Evolutionary conservation across 1,140 invertebrate species (phyloP).

Genomic region (Cotesia typhae): DNA sequence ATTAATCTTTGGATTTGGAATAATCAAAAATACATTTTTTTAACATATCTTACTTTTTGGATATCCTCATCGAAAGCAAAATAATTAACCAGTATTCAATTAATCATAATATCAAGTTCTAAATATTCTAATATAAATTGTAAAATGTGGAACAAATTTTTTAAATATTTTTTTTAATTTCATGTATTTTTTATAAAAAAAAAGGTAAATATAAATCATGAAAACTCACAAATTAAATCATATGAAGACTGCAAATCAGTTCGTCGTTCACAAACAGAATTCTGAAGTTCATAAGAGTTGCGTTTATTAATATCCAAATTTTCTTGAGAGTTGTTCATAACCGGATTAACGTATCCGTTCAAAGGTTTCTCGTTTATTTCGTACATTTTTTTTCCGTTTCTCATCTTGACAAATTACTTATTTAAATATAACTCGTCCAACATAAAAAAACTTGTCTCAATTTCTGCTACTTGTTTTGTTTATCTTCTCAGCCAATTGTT

Average conservation of each 20-base stretch:
- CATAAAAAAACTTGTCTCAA: too few relatives aligned
- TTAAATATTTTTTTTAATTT: too few relatives aligned
- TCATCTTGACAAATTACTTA: constrained; percentile 44
- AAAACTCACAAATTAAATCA: constrained; percentile 63
- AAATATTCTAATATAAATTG: too few relatives aligned
- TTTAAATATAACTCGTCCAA: neutral
- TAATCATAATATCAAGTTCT: constrained; percentile 19
- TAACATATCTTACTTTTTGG: constrained; percentile 47
- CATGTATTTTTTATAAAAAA: neutral
- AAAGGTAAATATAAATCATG: neutral
- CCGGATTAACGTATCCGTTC: constrained; percentile 60
- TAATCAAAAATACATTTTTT: too few relatives aligned
- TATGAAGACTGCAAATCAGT: constrained; percentile 61
- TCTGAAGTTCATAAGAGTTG: constrained; percentile 38
- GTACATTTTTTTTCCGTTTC: constrained; percentile 34
- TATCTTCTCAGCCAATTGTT: too few relatives aligned
- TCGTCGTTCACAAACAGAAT: constrained; percentile 43
- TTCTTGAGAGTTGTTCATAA: constrained; percentile 52
- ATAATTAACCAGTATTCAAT: constrained; percentile 16
- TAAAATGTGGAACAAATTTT: too few relatives aligned
- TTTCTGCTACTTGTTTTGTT: too few relatives aligned
- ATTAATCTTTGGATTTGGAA: too few relatives aligned
- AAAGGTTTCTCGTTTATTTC: constrained; percentile 36
- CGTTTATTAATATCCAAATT: constrained; percentile 46
- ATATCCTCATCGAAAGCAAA: constrained; percentile 45